Base-by-base conservation (phyloP, 2,797 vertebrate genomes). In the Helicolenus hilgendorfi region DNA sequence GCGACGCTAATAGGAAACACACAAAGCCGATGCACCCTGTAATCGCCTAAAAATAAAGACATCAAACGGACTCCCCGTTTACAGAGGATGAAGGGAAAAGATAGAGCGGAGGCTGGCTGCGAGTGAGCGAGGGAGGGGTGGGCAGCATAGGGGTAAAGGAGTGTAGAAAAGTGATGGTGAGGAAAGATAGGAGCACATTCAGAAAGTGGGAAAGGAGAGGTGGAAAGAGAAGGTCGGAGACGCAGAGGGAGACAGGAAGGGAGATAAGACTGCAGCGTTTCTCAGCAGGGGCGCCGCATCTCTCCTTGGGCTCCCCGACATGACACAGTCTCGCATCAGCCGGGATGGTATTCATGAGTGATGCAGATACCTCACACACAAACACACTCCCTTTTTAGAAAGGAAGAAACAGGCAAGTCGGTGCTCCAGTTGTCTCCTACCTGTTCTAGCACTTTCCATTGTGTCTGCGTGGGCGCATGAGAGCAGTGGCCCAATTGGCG, bases 191-290 rank as follows among this genome's bases (percentile, higher is more conserved):
- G 76, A 78, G 70, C 55, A 5, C 62, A 56, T 92, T 92, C 70
- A 80, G 78, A 91, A 92, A 94, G 93, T 85, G 85, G 88, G 81
- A 91, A 89, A 93, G 91, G 91, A 95, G 69, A 81, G 86, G 83
- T 89, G 87, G 91, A 89, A 91, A 88, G 92, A 93, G 91, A 94
- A 95, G 95, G 94, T 95, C 90, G 93, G 90, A 89, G 87, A 90
- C 87, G 68, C 85, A 75, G 77, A 68, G 80, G 81, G 93, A 94
- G 94, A 94, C 90, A 82, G 84, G 89, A 90, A 90, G 91, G 71
- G 78, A 96, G 95, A 96, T 96, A 95, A 96, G 94, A 91, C 92
- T 92, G 91, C 95, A 85, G 94, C 64, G 89, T 90, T 93, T 92
- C 93, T 89, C 95, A 86, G 93, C 91, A 86, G 91, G 92, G 89